These are phyloP conservation scores for Polypterus senegalus DNA, from an alignment of 2,113 vertebrate genomes.

Conservation along the genomic window DNA sequence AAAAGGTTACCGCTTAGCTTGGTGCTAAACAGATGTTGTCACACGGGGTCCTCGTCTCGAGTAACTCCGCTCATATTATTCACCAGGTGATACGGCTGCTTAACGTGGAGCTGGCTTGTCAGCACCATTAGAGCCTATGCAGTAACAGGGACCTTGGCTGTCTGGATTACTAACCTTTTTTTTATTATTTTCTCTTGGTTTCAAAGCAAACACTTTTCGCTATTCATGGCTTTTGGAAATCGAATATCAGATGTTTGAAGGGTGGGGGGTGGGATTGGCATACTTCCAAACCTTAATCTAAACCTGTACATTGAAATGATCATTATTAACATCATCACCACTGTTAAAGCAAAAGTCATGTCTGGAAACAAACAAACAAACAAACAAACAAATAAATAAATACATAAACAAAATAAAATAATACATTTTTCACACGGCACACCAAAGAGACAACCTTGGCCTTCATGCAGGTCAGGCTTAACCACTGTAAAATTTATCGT, in stretches of 20 bases:
- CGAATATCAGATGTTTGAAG: constrained; percentile 31
- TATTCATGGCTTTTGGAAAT: constrained; percentile 19
- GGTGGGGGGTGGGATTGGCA: constrained; percentile 30
- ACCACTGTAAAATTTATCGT: neutral
- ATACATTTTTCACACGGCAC: too few relatives aligned
- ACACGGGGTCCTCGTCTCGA: too few relatives aligned
- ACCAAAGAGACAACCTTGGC: too few relatives aligned
- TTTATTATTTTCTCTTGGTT: constrained; percentile 25
- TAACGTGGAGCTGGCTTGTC: constrained; percentile 41
- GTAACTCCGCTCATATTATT: too few relatives aligned
- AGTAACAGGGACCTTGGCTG: constrained; percentile 51
- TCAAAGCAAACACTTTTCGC: constrained; percentile 34
- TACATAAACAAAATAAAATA: too few relatives aligned
- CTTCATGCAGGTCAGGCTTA: too few relatives aligned
- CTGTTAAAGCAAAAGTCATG: too few relatives aligned
- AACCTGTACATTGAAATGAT: constrained; percentile 37
- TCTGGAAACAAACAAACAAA: too few relatives aligned
- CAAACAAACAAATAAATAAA: too few relatives aligned
- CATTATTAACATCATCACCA: neutral
- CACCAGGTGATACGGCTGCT: too few relatives aligned
- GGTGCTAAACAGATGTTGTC: too few relatives aligned
- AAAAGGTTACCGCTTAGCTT: too few relatives aligned
- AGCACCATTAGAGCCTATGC: constrained; percentile 44
- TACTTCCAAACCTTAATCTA: constrained; percentile 28
- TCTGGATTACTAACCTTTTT: constrained; percentile 24